Evolutionary conservation across 1,140 invertebrate species (phyloP), one percentile per base, ranked within the genome.

Genomic region (Philopotamus ludificatus): DNA sequence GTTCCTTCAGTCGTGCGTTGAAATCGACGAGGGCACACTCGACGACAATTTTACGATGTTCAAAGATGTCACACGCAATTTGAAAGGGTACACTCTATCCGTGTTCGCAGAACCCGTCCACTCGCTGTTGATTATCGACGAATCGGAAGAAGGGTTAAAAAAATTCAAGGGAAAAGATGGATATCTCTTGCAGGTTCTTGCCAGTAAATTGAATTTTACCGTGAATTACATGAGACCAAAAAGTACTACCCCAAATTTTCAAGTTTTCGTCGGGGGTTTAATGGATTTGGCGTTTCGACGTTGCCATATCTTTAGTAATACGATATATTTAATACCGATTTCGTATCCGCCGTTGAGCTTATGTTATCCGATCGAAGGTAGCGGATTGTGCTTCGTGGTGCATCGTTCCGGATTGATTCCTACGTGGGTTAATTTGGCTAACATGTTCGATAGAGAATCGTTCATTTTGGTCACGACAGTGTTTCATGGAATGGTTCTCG

Each of bases 331-430:
- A 15, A 2, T 57, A 26, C 49, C 42, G 9, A 20, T 62, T 22
- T 45, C 65, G 12, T 70, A 41, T 62, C 65, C 65, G 10, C 16
- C 41, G 23, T 44, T 65, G 3, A 45, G 61, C 16, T 26, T 63
- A 7, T 20, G 55, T 8, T 70, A 67, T 50, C 65, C 68, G 2
- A 49, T 61, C 12, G 68, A 70, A 61, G 57, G 58, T 10, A 65
- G 65, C 22, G 68, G 68, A 7, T 25, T 67, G 7, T 70, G 68
- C 21, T 70, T 70, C 42, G 12, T 67, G 1, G 62, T 67, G 1
- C 68, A 70, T 15, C 53, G 60, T 44, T 60, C 65, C 12, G 44
- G 18, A 10, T 16, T 55, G 21, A 41, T 61, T 16, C 61, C 65
- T 0, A 61, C 55, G 3, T 70, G 65, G 68, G 18, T 54, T 12